Conservation (phyloP, 2,888 invertebrate species). For the Drosophila meridionalis region DNA sequence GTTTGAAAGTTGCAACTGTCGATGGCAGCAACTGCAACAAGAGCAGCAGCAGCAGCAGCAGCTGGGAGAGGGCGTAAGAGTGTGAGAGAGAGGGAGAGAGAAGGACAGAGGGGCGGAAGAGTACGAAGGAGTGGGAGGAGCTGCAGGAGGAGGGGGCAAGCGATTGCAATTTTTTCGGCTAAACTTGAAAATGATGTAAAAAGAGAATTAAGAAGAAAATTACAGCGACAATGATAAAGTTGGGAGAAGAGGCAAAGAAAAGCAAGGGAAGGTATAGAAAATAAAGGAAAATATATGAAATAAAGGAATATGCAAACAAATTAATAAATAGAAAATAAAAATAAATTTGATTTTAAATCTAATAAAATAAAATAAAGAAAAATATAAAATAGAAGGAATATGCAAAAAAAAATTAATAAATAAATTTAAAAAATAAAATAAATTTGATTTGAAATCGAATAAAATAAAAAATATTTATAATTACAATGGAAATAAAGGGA, state of each 20-base stretch:
- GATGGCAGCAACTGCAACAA: constrained; percentile 41
- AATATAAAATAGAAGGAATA: neutral
- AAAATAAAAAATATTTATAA: too few relatives aligned
- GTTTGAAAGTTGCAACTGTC: constrained; percentile 75
- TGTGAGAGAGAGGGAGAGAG: neutral
- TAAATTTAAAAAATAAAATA: too few relatives aligned
- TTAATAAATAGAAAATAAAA: neutral
- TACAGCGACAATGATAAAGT: neutral
- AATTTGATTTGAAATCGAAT: too few relatives aligned
- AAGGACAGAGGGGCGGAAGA: neutral
- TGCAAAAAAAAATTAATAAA: too few relatives aligned
- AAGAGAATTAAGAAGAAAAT: constrained; percentile 22
- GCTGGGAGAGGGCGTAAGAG: neutral
- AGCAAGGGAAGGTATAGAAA: too few relatives aligned
- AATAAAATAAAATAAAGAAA: neutral
- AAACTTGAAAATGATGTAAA: constrained; percentile 44
- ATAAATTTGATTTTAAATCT: neutral
- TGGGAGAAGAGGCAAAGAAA: neutral
- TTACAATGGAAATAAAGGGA: too few relatives aligned
- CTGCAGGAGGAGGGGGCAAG: neutral
- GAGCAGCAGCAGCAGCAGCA: constrained; percentile 14
- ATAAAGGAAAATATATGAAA: too few relatives aligned
- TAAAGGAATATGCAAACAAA: too few relatives aligned
- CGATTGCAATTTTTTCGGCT: constrained; percentile 33
- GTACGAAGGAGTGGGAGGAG: neutral